phyloP scores from a whole-genome alignment of 2,113 vertebrate species.

The Athene noctua region DNA sequence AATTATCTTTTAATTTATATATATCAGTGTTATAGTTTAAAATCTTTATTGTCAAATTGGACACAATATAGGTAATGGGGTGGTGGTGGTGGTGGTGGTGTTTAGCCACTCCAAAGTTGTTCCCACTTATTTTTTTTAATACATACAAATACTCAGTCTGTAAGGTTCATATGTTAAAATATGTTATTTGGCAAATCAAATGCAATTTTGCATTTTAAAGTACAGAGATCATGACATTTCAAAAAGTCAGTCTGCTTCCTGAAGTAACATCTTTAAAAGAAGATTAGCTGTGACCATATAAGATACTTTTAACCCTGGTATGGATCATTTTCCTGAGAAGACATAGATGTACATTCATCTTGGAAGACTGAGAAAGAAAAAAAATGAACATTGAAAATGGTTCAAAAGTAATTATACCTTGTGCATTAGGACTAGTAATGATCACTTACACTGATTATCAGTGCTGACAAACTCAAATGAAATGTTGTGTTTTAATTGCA shows the following conservation, averaged over 20 bases:
- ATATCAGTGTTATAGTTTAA: neutral
- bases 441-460: neutral
- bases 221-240: neutral
- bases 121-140: neutral
- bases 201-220: neutral
- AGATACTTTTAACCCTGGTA: neutral
- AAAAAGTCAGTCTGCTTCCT: neutral
- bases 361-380: neutral
- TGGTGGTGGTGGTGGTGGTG: neutral
- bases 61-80: neutral
- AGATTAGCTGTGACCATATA: neutral
- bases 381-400: neutral
- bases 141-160: neutral
- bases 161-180: neutral
- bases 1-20: neutral
- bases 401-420: neutral
- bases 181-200: neutral
- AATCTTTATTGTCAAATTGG: neutral
- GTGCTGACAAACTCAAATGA: neutral
- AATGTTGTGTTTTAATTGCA: constrained; percentile 68
- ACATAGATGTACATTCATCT: neutral
- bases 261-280: neutral
- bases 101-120: neutral
- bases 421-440: neutral
- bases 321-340: neutral